Evolutionary conservation across 2,888 invertebrate species (phyloP), one percentile per base, ranked within the genome.

Genomic region (Pardosa pseudoannulata): DNA sequence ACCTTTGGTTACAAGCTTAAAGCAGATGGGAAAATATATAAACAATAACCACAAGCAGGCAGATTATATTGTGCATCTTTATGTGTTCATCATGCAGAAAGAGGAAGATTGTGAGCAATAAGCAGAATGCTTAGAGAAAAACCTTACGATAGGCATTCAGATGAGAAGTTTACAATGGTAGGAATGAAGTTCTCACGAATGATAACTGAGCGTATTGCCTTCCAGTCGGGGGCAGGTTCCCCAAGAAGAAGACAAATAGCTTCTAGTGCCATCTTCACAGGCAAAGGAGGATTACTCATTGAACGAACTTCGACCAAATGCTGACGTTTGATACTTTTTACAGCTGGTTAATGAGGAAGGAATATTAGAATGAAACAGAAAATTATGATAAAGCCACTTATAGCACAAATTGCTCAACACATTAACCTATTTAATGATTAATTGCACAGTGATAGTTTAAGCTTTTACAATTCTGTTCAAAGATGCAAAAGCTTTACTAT

Each of bases 231-330:
- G 86, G 91, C 92, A 31, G 91, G 91, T 89, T 93, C 93, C 39
- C 93, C 93, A 28, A 93, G 90, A 79, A 93, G 90, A 70, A 92
- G 91, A 89, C 93, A 93, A 86, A 93, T 92, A 2, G 93, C 92
- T 89, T 93, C 93, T 56, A 93, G 90, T 27, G 93, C 92, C 89
- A 92, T 90, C 89, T 93, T 92, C 65, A 93, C 93, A 27, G 91
- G 90, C 31, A 91, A 90, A 11, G 93, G 93, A 62, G 93, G 93
- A 88, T 92, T 92, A 29, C 91, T 91, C 91, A 93, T 91, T 23
- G 93, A 91, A 81, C 92, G 91, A 68, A 93, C 91, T 89, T 93
- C 93, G 19, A 92, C 92, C 74, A 93, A 90, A 88, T 93, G 93
- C 88, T 92, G 92, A 83, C 92, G 92, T 90, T 92, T 92, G 90